Evolutionary conservation across 2,797 vertebrate species (phyloP).

Genomic region (Sebastes alutus): DNA sequence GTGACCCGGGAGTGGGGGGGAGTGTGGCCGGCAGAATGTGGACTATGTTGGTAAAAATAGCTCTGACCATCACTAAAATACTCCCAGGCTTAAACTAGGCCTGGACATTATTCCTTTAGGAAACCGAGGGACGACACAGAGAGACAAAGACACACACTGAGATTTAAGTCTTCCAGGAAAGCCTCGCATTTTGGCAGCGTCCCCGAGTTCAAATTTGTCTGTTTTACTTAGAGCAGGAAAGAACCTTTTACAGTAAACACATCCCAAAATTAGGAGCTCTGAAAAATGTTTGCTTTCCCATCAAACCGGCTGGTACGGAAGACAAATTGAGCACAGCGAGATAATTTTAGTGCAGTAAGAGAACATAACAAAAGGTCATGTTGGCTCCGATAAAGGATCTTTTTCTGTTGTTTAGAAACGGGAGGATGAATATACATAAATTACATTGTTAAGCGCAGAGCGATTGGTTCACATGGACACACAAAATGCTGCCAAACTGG

Average conservation of each 20-base stretch:
- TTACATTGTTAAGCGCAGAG: neutral
- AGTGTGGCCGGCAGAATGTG: constrained; percentile 60
- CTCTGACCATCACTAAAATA: constrained; percentile 43
- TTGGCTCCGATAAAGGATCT: neutral
- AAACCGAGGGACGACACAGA: constrained; percentile 31
- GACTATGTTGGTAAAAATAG: constrained; percentile 70
- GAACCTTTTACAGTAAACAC: constrained; percentile 44
- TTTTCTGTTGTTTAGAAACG: neutral
- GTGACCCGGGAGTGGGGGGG: constrained; percentile 38
- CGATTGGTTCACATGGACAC: neutral
- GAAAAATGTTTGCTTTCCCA: constrained; percentile 59
- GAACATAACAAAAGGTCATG: neutral
- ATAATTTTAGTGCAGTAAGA: neutral
- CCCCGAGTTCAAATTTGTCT: constrained; percentile 35
- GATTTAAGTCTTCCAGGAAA: constrained; percentile 23
- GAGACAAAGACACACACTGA: neutral
- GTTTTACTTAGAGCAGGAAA: constrained; percentile 59
- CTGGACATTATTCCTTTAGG: constrained; percentile 46
- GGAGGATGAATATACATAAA: neutral
- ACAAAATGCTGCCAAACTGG: constrained; percentile 8
- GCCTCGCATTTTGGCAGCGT: constrained; percentile 41
- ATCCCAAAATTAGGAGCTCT: constrained; percentile 39
- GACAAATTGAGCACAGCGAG: neutral
- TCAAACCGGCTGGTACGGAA: constrained; percentile 18
- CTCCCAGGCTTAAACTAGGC: constrained; percentile 45